phyloP scores from a whole-genome alignment of 2,113 vertebrate species.

The Pygathrix nemaeus region DNA sequence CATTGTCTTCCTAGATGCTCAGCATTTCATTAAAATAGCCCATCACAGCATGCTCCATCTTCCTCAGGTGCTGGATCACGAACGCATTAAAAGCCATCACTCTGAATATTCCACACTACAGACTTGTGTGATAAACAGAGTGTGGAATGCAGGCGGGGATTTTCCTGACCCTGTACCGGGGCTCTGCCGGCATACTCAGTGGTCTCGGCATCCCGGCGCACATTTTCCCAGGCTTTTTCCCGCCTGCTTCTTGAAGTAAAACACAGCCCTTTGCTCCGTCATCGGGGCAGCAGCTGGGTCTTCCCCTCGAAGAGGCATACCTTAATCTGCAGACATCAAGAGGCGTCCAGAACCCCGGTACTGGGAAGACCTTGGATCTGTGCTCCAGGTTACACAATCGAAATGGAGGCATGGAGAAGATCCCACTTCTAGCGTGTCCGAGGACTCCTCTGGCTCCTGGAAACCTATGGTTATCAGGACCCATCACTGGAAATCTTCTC shows the following conservation, averaged over 20 bases:
- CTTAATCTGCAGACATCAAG: neutral
- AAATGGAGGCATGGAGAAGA: neutral
- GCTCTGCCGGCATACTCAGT: too few species aligned
- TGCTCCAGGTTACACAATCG: neutral
- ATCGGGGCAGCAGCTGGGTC: too few species aligned
- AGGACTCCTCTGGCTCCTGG: neutral
- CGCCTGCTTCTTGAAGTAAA: neutral
- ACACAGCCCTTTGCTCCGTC: neutral
- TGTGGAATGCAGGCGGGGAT: neutral
- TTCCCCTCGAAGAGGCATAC: neutral
- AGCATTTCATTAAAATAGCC: neutral
- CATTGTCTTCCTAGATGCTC: neutral
- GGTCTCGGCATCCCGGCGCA: neutral
- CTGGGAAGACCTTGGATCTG: neutral
- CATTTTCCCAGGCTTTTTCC: neutral
- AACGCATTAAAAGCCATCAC: neutral
- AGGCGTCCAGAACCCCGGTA: neutral
- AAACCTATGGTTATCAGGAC: neutral
- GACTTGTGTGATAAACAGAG: neutral
- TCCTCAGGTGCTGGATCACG: neutral
- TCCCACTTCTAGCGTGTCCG: neutral
- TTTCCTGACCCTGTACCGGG: neutral
- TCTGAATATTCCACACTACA: neutral
- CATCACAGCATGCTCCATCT: neutral
- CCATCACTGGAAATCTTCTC: neutral